Evolutionary conservation across 2,888 invertebrate species (phyloP).

Genomic region (Tetheella fluctuosa): DNA sequence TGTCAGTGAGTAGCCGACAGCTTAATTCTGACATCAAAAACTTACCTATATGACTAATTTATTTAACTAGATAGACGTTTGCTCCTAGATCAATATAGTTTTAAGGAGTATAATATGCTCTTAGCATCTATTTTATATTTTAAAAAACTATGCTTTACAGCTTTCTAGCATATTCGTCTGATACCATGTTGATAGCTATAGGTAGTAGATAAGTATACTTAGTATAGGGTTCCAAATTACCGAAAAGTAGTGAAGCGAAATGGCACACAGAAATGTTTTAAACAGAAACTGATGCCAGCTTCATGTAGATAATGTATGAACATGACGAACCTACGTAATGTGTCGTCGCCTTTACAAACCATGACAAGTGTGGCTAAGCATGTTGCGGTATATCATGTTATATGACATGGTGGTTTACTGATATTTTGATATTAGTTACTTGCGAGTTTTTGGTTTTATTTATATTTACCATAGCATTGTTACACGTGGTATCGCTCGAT

Average conservation of each 20-base stretch:
- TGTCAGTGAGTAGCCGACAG: neutral
- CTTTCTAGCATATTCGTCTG: slow-evolving; percentile 72
- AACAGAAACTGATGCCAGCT: slow-evolving; percentile 35
- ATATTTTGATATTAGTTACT: neutral
- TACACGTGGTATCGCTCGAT: too few relatives aligned
- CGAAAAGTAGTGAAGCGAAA: slow-evolving; percentile 59
- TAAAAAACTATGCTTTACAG: too few relatives aligned
- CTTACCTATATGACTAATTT: too few relatives aligned
- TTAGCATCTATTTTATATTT: too few relatives aligned
- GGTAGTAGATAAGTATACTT: too few relatives aligned
- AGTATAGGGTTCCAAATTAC: slow-evolving; percentile 54
- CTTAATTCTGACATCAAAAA: slow-evolving; percentile 31
- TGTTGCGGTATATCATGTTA: neutral
- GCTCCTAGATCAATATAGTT: too few relatives aligned
- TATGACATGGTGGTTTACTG: neutral
- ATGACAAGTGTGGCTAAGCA: neutral
- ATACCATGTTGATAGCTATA: slow-evolving; percentile 39
- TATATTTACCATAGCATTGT: too few relatives aligned
- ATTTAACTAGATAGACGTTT: too few relatives aligned
- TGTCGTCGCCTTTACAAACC: neutral
- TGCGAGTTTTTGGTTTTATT: too few relatives aligned
- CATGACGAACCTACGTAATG: neutral
- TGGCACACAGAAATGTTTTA: slow-evolving; percentile 50
- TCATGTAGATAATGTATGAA: slow-evolving; percentile 14
- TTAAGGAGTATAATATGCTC: too few relatives aligned